A percentile compares a stretch with the other conserved stretches of the same genome.
These are phyloP conservation scores for Nipponia nippon DNA, from an alignment of 2,113 vertebrate genomes.

Conservation along the genomic window DNA sequence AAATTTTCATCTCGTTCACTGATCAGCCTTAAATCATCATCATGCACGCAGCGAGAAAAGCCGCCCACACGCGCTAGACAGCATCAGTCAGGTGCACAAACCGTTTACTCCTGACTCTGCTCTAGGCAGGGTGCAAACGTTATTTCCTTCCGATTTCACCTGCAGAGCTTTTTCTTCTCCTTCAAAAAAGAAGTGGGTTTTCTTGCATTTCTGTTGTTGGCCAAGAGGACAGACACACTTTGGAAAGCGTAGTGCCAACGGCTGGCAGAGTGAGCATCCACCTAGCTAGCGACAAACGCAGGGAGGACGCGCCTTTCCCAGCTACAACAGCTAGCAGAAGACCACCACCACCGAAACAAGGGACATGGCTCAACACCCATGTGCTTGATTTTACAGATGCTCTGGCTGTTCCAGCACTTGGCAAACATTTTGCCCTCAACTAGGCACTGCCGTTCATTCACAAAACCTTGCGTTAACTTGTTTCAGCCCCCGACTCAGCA, in stretches of 20 bases:
- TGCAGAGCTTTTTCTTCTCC: not conserved
- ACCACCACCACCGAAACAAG: too few species aligned
- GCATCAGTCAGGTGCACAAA: not conserved
- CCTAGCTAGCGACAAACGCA: fast-evolving
- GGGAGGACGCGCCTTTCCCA: not conserved
- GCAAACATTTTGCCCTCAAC: not conserved
- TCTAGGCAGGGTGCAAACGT: not conserved
- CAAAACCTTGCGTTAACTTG: fast-evolving
- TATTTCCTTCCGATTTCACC: fast-evolving
- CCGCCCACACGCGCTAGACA: not conserved
- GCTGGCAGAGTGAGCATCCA: not conserved
- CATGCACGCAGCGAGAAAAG: not conserved
- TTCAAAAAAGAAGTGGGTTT: not conserved
- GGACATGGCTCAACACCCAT: fast-evolving
- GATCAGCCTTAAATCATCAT: not conserved
- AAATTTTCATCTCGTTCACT: not conserved
- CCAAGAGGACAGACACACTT: not conserved
- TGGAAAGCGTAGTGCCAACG: fast-evolving
- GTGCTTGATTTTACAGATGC: not conserved
- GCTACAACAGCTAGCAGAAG: fast-evolving
- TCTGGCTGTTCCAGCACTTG: not conserved
- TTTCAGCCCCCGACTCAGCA: not conserved
- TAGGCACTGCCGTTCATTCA: fast-evolving
- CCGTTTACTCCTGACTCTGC: not conserved
- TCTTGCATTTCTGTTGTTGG: not conserved